These are phyloP conservation scores for Margaritifera margaritifera DNA, from an alignment of 2,888 invertebrate species.

Conservation along the genomic window DNA sequence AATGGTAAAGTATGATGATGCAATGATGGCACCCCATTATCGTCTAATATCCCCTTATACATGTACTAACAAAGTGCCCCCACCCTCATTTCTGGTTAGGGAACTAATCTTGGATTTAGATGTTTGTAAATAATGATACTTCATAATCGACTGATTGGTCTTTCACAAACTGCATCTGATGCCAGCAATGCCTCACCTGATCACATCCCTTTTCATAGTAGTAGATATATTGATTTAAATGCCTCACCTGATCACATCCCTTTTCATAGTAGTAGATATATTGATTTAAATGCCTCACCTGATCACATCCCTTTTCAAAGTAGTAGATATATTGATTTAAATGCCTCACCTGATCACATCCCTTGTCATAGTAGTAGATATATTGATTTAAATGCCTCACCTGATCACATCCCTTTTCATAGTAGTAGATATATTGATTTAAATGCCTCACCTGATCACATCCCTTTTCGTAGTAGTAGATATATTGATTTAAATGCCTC, in stretches of 20 bases:
- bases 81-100: too few relatives aligned
- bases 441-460: constrained; percentile 87
- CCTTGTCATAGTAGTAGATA: constrained; percentile 92
- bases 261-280: constrained; percentile 95
- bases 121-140: too few relatives aligned
- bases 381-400: constrained; percentile 96
- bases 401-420: constrained; percentile 88
- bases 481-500: constrained; percentile 94
- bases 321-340: constrained; percentile 95
- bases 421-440: constrained; percentile 93
- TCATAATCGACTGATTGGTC: background rate
- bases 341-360: constrained; percentile 84
- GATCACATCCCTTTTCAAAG: constrained; percentile 88
- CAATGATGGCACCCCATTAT: too few relatives aligned
- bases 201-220: constrained; percentile 92
- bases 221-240: constrained; percentile 93
- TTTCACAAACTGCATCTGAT: background rate
- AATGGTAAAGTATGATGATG: too few relatives aligned
- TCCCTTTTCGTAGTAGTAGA: constrained; percentile 93
- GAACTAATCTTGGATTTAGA: too few relatives aligned
- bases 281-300: constrained; percentile 91
- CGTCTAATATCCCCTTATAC: too few relatives aligned
- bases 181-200: constrained; percentile 55
- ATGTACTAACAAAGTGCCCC: too few relatives aligned
- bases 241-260: constrained; percentile 84